Percentiles rank a stretch among this genome's conserved stretches.
Conservation (phyloP, 2,113 vertebrate genomes). For the Potamarius usumacintae region DNA sequence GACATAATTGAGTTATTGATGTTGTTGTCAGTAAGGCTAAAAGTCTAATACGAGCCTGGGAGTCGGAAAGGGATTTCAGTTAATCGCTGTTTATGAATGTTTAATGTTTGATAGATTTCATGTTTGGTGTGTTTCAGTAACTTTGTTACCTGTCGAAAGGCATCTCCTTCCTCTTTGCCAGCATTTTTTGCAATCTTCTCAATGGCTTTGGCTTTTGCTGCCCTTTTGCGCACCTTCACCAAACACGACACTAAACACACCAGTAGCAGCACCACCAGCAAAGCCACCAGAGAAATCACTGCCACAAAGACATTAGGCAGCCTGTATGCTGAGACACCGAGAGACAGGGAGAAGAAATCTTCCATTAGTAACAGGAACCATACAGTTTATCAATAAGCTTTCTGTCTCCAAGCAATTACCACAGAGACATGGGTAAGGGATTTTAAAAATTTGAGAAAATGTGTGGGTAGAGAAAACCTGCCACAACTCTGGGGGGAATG, state of each 20-base stretch:
- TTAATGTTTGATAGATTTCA: not conserved
- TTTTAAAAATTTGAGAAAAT: too few species aligned
- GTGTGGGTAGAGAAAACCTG: too few species aligned
- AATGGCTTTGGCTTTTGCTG: slow-evolving; percentile 68
- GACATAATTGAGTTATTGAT: not conserved
- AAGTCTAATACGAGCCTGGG: not conserved
- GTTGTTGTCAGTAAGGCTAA: not conserved
- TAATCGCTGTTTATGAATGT: not conserved
- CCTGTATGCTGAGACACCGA: slow-evolving; percentile 63
- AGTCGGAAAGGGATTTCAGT: not conserved
- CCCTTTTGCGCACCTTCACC: slow-evolving; percentile 73
- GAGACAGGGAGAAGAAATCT: not conserved
- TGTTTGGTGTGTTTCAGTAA: not conserved
- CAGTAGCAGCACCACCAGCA: slow-evolving; percentile 74
- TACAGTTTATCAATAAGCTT: not conserved
- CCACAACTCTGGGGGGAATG: too few species aligned
- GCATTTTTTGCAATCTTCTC: slow-evolving; percentile 72
- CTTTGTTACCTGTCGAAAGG: slow-evolving; percentile 73
- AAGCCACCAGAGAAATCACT: slow-evolving; percentile 71
- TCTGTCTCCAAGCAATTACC: not conserved
- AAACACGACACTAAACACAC: slow-evolving; percentile 76
- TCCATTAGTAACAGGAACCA: not conserved
- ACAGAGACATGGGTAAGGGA: too few species aligned
- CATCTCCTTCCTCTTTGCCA: slow-evolving; percentile 73
- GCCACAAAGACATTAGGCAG: slow-evolving; percentile 71